A percentile compares a stretch with the other conserved stretches of the same genome.
These are phyloP conservation scores for Oryctolagus cuniculus DNA, from an alignment of 2,113 vertebrate genomes.

Conservation along the genomic window mOryCun1.1 NC_091443.1:59976001-59976500, in stretches of 20 bases:
- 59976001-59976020: slow-evolving; percentile 71
- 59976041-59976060: slow-evolving; percentile 61
- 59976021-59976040: slow-evolving; percentile 70
- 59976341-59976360: neutral
- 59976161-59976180: neutral
- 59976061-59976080: neutral
- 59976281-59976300: slow-evolving; percentile 24
- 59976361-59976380: neutral
- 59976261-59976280: neutral
- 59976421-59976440: neutral
- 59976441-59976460: too few relatives aligned
- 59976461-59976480: too few relatives aligned
- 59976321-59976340: slow-evolving; percentile 4
- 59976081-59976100: neutral
- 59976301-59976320: neutral
- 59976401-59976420: slow-evolving; percentile 45
- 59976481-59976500: too few relatives aligned
- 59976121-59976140: neutral
- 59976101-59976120: neutral
- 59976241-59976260: slow-evolving; percentile 39
- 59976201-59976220: slow-evolving; percentile 16
- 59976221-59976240: neutral
- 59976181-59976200: slow-evolving; percentile 8
- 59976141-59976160: neutral
- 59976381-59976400: slow-evolving; percentile 63